These are phyloP conservation scores for Cryptoprocta ferox DNA, from an alignment of 2,797 vertebrate genomes.

Conservation along the genomic window DNA sequence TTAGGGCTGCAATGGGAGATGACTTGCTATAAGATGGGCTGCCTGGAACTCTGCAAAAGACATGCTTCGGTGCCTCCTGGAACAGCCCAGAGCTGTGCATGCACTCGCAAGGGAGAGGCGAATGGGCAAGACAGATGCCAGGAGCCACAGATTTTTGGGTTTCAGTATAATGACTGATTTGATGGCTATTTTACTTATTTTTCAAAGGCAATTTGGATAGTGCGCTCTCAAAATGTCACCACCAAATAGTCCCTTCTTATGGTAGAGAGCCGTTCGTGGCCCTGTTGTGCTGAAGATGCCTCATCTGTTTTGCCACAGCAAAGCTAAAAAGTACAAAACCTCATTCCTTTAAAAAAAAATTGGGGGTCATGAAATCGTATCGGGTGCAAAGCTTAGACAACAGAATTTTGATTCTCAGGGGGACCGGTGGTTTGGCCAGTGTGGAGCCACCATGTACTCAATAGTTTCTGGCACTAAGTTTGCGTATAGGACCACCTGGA, in stretches of 20 bases:
- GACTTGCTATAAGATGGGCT: constrained; percentile 67
- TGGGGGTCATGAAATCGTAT: background rate
- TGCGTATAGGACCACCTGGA: fast-evolving
- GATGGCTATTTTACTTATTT: constrained; percentile 63
- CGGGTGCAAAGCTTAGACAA: too few species aligned
- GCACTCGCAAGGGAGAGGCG: constrained; percentile 55
- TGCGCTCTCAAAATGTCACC: background rate
- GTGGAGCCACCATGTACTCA: fast-evolving
- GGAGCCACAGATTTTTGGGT: constrained; percentile 66
- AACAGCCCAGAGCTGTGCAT: constrained; percentile 33
- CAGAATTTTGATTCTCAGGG: background rate
- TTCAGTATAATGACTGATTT: constrained; percentile 61
- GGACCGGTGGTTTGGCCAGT: fast-evolving
- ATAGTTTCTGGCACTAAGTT: fast-evolving
- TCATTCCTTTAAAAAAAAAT: background rate
- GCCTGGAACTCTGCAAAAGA: constrained; percentile 68
- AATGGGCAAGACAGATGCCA: constrained; percentile 20
- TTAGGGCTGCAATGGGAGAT: constrained; percentile 75
- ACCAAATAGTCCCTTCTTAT: constrained; percentile 2
- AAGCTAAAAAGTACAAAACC: background rate
- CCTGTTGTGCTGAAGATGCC: background rate
- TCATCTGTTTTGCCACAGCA: background rate
- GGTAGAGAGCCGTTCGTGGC: background rate
- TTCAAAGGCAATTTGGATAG: constrained; percentile 72
- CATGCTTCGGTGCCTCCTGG: constrained; percentile 76